A percentile compares a stretch with the other conserved stretches of the same genome.
Conservation (phyloP, 2,113 vertebrate genomes). For the Mormyrus lacerda region DNA sequence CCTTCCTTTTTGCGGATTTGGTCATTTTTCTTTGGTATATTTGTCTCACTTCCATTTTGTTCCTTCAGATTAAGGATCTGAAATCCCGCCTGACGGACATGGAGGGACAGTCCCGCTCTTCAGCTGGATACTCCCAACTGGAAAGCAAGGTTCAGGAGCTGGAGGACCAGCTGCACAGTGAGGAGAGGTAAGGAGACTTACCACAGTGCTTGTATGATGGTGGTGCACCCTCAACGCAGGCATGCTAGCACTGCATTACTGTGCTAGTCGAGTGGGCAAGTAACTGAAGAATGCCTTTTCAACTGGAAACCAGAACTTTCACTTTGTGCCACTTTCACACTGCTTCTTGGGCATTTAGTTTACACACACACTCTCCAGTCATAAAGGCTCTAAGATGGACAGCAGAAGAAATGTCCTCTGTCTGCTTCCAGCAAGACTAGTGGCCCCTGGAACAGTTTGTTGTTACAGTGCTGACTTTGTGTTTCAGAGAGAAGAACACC, state of each 20-base stretch:
- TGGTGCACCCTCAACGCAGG: neutral
- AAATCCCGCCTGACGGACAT: conserved; percentile 72
- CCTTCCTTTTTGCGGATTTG: neutral
- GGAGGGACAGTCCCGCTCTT: conserved; percentile 76
- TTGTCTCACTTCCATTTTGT: conserved; percentile 1
- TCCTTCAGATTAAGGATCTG: conserved; percentile 79
- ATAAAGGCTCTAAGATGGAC: neutral
- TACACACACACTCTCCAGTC: neutral
- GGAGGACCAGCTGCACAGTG: conserved; percentile 71
- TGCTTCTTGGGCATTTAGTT: neutral
- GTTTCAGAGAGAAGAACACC: conserved; percentile 71
- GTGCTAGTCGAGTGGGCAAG: neutral
- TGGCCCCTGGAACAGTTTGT: neutral
- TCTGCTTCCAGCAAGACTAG: neutral
- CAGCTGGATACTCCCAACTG: conserved; percentile 68
- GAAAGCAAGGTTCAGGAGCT: conserved; percentile 75
- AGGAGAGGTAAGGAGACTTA: conserved; percentile 70
- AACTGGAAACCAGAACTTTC: neutral
- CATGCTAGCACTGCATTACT: neutral
- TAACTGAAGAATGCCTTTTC: neutral
- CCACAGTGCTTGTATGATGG: neutral
- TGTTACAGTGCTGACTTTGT: conserved; percentile 7
- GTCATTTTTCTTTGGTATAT: neutral
- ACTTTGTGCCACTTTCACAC: neutral
- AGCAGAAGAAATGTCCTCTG: neutral